A percentile compares a stretch with the other conserved stretches of the same genome.
phyloP scores from a whole-genome alignment of 2,797 vertebrate genomes.

The Carcharodon carcharias region DNA sequence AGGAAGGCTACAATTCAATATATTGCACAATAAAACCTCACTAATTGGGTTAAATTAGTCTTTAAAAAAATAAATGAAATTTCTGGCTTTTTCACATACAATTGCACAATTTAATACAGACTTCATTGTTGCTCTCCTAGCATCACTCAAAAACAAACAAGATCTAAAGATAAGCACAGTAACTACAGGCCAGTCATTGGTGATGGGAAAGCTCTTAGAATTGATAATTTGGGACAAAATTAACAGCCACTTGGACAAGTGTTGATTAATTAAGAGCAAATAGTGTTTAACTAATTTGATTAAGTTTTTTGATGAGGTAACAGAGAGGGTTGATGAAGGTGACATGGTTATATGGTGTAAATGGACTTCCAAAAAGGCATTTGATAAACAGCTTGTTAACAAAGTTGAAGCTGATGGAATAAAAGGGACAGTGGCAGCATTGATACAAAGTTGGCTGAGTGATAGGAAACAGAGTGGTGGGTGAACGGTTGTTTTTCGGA shows the following conservation, averaged over 20 bases:
- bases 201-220: neutral
- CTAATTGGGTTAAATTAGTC: neutral
- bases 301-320: neutral
- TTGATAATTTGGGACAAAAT: neutral
- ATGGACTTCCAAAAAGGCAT: neutral
- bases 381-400: neutral
- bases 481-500: neutral
- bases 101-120: neutral
- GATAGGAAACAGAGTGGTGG: neutral
- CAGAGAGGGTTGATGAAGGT: no score
- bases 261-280: neutral
- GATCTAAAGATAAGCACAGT: neutral
- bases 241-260: neutral
- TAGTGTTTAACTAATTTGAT: no score
- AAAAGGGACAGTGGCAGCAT: neutral
- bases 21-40: constrained; percentile 15
- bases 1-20: neutral
- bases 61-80: neutral
- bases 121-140: neutral
- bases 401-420: neutral
- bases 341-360: neutral
- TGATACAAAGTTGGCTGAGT: neutral
- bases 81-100: neutral
- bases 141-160: neutral
- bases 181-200: neutral